Evolutionary conservation across 1,140 invertebrate species (phyloP).

Genomic region (Schlechtendalia chinensis): DNA sequence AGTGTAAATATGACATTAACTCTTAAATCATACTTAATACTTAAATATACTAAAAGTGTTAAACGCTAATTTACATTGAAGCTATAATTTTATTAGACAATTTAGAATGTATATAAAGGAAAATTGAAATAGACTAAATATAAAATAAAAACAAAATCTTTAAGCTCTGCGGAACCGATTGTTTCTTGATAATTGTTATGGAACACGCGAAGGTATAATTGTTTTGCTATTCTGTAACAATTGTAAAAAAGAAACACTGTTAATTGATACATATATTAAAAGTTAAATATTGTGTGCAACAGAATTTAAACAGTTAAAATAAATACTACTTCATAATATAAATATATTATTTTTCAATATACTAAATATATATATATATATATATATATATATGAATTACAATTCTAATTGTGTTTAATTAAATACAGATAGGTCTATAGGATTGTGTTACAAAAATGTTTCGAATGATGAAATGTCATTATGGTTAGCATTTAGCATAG

Average conservation of each 20-base stretch:
- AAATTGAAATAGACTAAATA: conserved; percentile 5
- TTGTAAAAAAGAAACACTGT: conserved; percentile 1
- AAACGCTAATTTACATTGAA: background rate
- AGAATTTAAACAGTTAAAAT: too few relatives aligned
- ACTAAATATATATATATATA: too few relatives aligned
- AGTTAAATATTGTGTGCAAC: too few relatives aligned
- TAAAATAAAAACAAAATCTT: conserved; percentile 3
- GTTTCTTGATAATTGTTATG: conserved; percentile 15
- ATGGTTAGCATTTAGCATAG: too few relatives aligned
- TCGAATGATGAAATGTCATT: too few relatives aligned
- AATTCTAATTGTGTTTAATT: too few relatives aligned
- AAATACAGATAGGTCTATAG: too few relatives aligned
- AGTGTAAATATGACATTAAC: conserved; percentile 9
- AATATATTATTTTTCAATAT: too few relatives aligned
- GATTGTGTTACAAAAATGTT: too few relatives aligned
- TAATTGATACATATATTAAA: background rate
- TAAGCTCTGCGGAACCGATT: background rate
- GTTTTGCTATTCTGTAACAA: conserved; percentile 36
- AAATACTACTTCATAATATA: too few relatives aligned
- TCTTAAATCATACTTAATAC: background rate
- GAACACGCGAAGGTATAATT: conserved; percentile 21
- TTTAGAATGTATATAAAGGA: conserved; percentile 20
- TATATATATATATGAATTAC: too few relatives aligned
- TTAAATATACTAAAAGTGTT: conserved; percentile 11
- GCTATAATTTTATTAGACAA: conserved; percentile 20